phyloP scores from a whole-genome alignment of 2,113 vertebrate genomes.

The Misgurnus mizolepis region DNA sequence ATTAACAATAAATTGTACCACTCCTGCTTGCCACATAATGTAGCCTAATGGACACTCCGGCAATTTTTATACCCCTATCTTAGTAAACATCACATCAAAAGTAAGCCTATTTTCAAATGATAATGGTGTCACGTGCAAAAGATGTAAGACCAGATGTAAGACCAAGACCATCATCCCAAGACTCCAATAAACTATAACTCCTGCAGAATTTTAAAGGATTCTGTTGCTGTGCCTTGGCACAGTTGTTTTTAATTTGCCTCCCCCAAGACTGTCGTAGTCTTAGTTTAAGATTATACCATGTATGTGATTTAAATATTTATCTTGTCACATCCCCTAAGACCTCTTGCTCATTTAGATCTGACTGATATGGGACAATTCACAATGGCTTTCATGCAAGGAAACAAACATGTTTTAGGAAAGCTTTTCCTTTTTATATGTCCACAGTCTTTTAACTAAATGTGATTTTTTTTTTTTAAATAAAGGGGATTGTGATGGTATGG shows the following conservation, averaged over 20 bases:
- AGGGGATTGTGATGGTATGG: background rate
- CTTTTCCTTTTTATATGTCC: background rate
- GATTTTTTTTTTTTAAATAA: background rate
- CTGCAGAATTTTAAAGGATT: background rate
- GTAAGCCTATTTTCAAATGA: no score
- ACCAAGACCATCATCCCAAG: background rate
- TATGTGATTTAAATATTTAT: conserved; percentile 41
- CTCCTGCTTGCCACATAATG: no score
- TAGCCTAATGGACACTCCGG: no score
- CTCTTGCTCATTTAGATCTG: conserved; percentile 25
- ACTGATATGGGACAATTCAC: conserved; percentile 4
- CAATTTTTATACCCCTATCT: no score
- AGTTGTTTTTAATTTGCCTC: background rate
- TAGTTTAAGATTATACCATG: background rate
- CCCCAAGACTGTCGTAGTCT: background rate
- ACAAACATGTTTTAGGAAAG: conserved; percentile 12
- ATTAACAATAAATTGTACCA: background rate
- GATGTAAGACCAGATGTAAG: no score
- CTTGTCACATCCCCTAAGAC: background rate
- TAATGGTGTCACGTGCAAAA: background rate
- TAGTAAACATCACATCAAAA: no score
- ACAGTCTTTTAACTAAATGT: background rate
- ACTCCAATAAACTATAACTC: background rate
- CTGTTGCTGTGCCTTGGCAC: background rate
- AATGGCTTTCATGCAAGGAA: background rate